Base-by-base conservation (phyloP, 92 coral and sea anemone genomes). In the Epizoanthus stellaris region DNA sequence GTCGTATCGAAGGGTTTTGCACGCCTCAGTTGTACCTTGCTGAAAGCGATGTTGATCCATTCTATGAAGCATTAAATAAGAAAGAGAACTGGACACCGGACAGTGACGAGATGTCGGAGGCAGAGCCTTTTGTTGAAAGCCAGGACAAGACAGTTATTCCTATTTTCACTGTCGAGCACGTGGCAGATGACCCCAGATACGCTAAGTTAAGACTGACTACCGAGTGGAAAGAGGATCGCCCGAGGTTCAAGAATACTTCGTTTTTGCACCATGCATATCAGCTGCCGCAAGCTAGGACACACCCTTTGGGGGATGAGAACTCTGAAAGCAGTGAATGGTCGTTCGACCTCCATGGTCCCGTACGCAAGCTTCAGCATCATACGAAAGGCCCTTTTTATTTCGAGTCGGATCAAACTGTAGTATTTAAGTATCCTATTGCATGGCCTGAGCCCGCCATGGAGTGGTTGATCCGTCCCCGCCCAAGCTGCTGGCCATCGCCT, bases 361-460 rank as follows among this genome's bases (percentile, higher is more conserved):
- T 88, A 39, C 89, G 89, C 6, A 93, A 91, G 73, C 86, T 82
- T 43, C 87, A 88, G 47, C 58, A 72, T 19, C 63, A 36, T 20
- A 85, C 85, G 2, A 8, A 14, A 8, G 72, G 72, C 65, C 30
- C 7, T 2, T 49, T 80, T 2, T 58, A 19, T 19, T 86, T 70
- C 36, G 95, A 91, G 76, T 87, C 45, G 43, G 97, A 91, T 76
- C 56, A 88, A 11, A 77, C 91, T 4, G 80, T 60, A 0, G 91
- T 89, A 5, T 91, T 93, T 72, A 86, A 74, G 75, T 93, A 85
- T 65, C 95, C 97, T 6, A 23, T 16, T 4, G 87, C 91, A 6
- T 93, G 97, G 95, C 97, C 95, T 40, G 95, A 86, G 61, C 83
- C 84, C 6, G 97, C 97, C 12, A 93, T 91, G 95, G 93, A 93